phyloP scores from a whole-genome alignment of 1,140 invertebrate genomes.

The Drosophila tani region DNA sequence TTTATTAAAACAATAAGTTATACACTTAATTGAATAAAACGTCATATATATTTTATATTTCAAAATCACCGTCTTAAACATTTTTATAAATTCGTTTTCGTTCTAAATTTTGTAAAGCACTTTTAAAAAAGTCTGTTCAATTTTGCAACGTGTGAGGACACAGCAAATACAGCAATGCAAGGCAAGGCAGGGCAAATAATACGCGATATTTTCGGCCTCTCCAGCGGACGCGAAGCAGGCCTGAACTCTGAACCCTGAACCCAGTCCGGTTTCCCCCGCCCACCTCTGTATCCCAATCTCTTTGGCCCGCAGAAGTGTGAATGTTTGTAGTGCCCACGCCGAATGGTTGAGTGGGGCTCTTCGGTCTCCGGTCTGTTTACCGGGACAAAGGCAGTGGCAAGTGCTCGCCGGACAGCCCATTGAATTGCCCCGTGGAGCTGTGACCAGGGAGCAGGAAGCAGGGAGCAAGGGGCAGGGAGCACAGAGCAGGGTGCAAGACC shows the following conservation, averaged over 20 bases:
- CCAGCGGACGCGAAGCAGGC: slow-evolving; percentile 26
- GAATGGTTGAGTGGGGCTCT: slow-evolving; percentile 61
- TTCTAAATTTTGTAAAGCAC: no score
- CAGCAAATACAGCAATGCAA: slow-evolving; percentile 35
- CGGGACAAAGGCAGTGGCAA: slow-evolving; percentile 70
- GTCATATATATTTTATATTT: no score
- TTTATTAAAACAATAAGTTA: no score
- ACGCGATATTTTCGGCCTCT: slow-evolving; percentile 70
- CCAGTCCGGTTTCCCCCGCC: background rate
- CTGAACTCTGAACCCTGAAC: slow-evolving; percentile 18
- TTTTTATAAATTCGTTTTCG: no score
- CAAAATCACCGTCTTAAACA: no score
- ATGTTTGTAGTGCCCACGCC: slow-evolving; percentile 55
- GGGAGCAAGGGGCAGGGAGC: background rate
- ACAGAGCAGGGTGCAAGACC: background rate
- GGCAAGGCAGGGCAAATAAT: slow-evolving; percentile 63
- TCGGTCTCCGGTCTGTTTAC: slow-evolving; percentile 67
- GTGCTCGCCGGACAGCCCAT: slow-evolving; percentile 70
- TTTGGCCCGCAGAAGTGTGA: slow-evolving; percentile 27
- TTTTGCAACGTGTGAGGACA: slow-evolving; percentile 25
- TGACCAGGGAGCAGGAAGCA: no score
- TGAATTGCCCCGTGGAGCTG: slow-evolving; percentile 54
- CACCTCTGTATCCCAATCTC: background rate
- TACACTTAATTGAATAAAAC: no score
- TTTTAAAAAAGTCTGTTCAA: no score